phyloP scores from a whole-genome alignment of 2,113 vertebrate species.

The Phyllopteryx taeniolatus region DNA sequence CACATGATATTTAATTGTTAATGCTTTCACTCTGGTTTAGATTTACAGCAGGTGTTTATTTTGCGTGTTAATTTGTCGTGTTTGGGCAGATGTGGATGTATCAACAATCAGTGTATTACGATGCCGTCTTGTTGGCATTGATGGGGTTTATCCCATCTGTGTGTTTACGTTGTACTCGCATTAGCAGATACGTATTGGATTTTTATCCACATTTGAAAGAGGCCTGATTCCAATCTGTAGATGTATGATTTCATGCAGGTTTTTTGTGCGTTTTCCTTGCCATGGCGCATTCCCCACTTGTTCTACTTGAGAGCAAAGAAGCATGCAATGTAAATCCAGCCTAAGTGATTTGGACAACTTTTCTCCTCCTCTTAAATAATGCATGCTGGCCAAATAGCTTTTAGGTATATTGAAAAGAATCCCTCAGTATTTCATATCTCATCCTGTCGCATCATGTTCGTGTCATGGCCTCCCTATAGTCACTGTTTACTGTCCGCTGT shows the following conservation, averaged over 20 bases:
- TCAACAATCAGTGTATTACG: background rate
- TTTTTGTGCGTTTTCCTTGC: background rate
- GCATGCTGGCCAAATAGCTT: background rate
- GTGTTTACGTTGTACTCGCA: background rate
- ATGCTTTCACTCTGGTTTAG: background rate
- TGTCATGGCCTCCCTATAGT: background rate
- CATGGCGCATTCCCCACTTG: background rate
- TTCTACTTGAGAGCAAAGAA: background rate
- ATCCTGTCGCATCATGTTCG: conserved; percentile 5
- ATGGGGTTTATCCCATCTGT: background rate
- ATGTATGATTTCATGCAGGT: background rate
- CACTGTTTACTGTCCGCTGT: conserved; percentile 3
- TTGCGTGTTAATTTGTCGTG: background rate
- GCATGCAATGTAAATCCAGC: background rate
- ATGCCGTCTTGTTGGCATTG: too few species aligned
- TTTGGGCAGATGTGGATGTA: background rate
- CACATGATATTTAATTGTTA: background rate
- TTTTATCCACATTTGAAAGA: background rate
- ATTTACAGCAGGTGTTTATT: background rate
- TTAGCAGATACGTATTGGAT: background rate
- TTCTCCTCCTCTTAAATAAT: conserved; percentile 1
- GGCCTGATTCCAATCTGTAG: background rate
- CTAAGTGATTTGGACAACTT: background rate
- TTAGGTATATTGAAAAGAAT: conserved; percentile 1
- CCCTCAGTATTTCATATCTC: background rate